Evolutionary conservation across 2,797 vertebrate species (phyloP).

Genomic region (Xenentodon cancila): DNA sequence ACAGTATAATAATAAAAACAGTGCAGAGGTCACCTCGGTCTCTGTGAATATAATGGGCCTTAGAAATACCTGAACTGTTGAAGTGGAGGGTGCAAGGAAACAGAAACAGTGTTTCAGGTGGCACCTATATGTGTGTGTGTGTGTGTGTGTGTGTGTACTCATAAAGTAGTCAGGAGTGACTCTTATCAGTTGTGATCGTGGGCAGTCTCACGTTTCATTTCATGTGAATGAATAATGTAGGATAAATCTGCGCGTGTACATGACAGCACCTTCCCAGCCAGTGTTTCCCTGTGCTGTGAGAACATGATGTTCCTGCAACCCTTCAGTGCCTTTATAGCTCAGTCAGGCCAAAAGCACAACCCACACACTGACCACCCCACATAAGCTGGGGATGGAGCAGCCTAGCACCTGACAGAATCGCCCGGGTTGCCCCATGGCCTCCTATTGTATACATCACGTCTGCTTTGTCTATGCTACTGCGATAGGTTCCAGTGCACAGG

Average conservation of each 20-base stretch:
- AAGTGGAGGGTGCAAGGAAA: slow-evolving; percentile 13
- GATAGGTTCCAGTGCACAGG: slow-evolving; percentile 76
- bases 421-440: slow-evolving; percentile 63
- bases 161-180: not conserved
- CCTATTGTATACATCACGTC: slow-evolving; percentile 79
- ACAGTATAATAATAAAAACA: slow-evolving; percentile 5
- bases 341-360: slow-evolving; percentile 52
- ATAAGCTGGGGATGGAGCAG: slow-evolving; percentile 55
- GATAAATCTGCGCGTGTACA: slow-evolving; percentile 32
- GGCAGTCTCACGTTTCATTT: slow-evolving; percentile 6
- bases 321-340: slow-evolving; percentile 57
- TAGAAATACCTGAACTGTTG: slow-evolving; percentile 1
- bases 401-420: slow-evolving; percentile 52
- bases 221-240: slow-evolving; percentile 36
- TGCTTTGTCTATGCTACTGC: slow-evolving; percentile 73
- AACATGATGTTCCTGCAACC: slow-evolving; percentile 66
- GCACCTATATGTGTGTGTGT: too few species aligned
- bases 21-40: slow-evolving; percentile 3
- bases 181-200: slow-evolving; percentile 11
- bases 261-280: slow-evolving; percentile 41
- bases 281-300: slow-evolving; percentile 52
- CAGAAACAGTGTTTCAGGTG: not conserved
- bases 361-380: slow-evolving; percentile 60
- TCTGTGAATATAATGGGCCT: slow-evolving; percentile 1
- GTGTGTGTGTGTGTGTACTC: slow-evolving; percentile 2